phyloP scores from a whole-genome alignment of 2,888 invertebrate species.

The Polylopha cassiicola region DNA sequence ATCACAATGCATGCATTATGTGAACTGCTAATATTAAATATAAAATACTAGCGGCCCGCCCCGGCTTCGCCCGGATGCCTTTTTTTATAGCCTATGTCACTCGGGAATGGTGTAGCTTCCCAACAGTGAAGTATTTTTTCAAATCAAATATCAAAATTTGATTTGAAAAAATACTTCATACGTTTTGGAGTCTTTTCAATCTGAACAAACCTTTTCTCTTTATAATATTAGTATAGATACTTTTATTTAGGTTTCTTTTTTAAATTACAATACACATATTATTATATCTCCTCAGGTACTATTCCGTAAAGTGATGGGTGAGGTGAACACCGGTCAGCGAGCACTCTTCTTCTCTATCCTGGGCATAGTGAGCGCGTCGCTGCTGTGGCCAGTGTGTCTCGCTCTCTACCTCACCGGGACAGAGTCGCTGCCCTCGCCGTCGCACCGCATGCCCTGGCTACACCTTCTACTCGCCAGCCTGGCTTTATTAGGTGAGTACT shows the following conservation, averaged over 20 bases:
- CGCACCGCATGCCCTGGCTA: slow-evolving; percentile 92
- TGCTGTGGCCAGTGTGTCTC: slow-evolving; percentile 94
- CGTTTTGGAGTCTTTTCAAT: too few species aligned
- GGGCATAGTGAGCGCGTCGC: slow-evolving; percentile 90
- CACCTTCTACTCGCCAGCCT: slow-evolving; percentile 88
- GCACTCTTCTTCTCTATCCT: slow-evolving; percentile 95
- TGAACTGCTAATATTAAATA: too few species aligned
- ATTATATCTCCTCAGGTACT: slow-evolving; percentile 82
- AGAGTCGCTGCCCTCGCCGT: slow-evolving; percentile 83
- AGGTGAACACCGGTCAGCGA: slow-evolving; percentile 93
- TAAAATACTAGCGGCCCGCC: too few species aligned
- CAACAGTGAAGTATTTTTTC: too few species aligned
- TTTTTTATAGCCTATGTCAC: too few species aligned
- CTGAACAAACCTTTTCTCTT: too few species aligned
- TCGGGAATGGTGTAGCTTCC: too few species aligned
- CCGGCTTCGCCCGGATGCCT: too few species aligned
- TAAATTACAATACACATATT: not conserved
- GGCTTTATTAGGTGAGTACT: slow-evolving; percentile 82
- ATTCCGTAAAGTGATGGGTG: slow-evolving; percentile 95
- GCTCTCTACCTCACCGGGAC: slow-evolving; percentile 90
- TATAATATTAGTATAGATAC: slow-evolving; percentile 11
- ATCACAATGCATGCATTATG: too few species aligned
- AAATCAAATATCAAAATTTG: too few species aligned
- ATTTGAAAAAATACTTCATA: too few species aligned
- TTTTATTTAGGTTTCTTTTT: not conserved